Base-by-base conservation (phyloP, 1,140 invertebrate genomes). In the Tetramorium parvispinum region DNA sequence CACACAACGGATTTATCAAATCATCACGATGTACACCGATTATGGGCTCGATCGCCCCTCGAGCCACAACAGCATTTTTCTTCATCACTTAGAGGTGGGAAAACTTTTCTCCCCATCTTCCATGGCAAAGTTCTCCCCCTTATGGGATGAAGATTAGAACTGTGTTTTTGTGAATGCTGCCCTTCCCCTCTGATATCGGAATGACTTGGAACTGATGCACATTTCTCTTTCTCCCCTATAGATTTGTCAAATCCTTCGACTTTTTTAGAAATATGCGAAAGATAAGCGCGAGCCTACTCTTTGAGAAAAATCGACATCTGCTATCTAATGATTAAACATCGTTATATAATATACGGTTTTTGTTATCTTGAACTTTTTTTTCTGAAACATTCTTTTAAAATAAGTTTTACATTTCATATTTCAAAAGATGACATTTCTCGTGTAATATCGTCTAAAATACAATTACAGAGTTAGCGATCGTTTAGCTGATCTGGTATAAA, bases 221-320 rank as follows among this genome's bases (percentile, higher is more conserved):
- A 89, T 89, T 89, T 89, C 85, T 89, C 88, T 89, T 89, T 32
- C 78, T 89, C 73, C 88, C 76, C 71, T 43, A 49, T 18, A 73
- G 65, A 89, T 89, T 89, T 89, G 88, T 89, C 88, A 87, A 79
- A 78, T 55, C 13, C 18, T 27, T n/a, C 11, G 13, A 79, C 13
- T 32, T 51, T 46, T 51, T 78, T 4, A 66, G 32, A 85, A 53
- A 85, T 11, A 77, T 11, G 6, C 55, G 2, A 27, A 76, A 85
- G 55, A 63, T 76, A 37, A 5, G 21, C 37, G 18, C 18, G 37
- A 43, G n/a, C 24, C n/a, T 55, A 18, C 37, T 21, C 3, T 46
- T 73, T 71, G 43, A 55, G 46, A 66, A 57, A 32, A 71, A 13
- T 57, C 32, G 24, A 2, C 11, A 40, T 82, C 21, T 59, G 37